A percentile compares a stretch with the other conserved stretches of the same genome.
These are phyloP conservation scores for Forbesichthys papilliferus DNA, from an alignment of 2,113 vertebrate species.

Conservation along the genomic window DNA sequence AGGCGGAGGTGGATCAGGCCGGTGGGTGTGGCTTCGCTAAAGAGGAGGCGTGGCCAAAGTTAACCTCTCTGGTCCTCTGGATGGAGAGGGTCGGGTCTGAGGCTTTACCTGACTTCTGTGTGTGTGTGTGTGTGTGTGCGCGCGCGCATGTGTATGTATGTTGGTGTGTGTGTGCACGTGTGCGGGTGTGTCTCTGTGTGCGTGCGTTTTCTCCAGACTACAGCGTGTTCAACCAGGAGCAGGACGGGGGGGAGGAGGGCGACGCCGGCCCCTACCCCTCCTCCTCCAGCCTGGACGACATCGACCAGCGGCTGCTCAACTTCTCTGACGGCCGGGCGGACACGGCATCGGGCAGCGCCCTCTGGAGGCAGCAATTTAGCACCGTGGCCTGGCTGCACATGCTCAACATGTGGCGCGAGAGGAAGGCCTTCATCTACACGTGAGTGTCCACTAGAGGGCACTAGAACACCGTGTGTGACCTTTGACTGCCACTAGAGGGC, in stretches of 20 bases:
- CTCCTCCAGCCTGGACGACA: constrained; percentile 77
- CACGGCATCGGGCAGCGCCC: constrained; percentile 67
- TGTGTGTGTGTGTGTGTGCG: constrained; percentile 3
- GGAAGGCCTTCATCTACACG: constrained; percentile 82
- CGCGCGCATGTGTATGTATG: too few species aligned
- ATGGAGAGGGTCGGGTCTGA: background rate
- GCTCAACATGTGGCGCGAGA: constrained; percentile 86
- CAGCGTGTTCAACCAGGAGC: constrained; percentile 87
- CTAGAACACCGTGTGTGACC: too few species aligned
- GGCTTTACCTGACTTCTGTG: background rate
- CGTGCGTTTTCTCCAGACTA: constrained; percentile 80
- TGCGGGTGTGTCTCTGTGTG: too few species aligned
- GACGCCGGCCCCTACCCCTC: background rate
- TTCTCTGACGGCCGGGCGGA: constrained; percentile 81
- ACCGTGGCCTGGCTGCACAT: constrained; percentile 88
- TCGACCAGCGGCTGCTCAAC: constrained; percentile 86
- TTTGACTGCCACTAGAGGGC: too few species aligned
- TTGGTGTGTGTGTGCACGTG: background rate
- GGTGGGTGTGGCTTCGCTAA: constrained; percentile 70
- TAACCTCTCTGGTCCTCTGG: too few species aligned
- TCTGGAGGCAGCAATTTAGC: constrained; percentile 92
- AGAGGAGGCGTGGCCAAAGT: too few species aligned
- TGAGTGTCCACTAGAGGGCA: constrained; percentile 40
- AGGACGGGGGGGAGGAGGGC: constrained; percentile 81
- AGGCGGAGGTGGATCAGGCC: constrained; percentile 92